Conservation (phyloP, 2,797 vertebrate species). For the Gobio occitaniae region DNA sequence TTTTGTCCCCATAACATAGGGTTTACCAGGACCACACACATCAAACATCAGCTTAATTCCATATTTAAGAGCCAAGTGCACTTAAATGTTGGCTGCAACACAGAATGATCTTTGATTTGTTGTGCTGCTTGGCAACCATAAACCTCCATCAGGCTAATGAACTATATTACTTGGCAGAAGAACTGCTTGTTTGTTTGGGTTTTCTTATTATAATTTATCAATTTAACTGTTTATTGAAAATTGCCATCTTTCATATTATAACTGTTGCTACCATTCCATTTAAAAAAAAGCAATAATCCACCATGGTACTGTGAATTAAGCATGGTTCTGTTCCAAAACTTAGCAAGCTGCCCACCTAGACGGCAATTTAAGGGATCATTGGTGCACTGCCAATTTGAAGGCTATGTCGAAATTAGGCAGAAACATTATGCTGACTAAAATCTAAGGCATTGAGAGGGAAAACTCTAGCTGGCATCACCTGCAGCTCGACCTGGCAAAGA, state of each 20-base stretch:
- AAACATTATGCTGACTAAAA: not conserved
- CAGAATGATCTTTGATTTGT: conserved; percentile 7
- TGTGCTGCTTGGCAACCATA: conserved; percentile 18
- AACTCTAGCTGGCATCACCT: no score
- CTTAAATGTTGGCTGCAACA: conserved; percentile 22
- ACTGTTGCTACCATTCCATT: not conserved
- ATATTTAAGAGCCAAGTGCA: conserved; percentile 24
- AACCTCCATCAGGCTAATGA: not conserved
- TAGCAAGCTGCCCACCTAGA: not conserved
- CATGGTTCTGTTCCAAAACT: not conserved
- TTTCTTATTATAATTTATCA: conserved; percentile 5
- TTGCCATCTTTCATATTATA: not conserved
- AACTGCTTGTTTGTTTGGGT: not conserved
- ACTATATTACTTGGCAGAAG: conserved; percentile 4
- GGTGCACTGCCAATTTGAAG: not conserved
- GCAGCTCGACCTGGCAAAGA: no score
- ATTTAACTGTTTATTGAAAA: not conserved
- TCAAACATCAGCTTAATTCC: not conserved
- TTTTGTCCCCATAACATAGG: no score
- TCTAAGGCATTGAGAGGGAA: not conserved
- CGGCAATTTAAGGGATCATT: not conserved
- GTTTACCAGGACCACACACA: no score
- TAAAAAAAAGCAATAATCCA: not conserved
- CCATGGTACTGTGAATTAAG: not conserved
- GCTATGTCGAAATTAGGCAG: not conserved